These are phyloP conservation scores for Dasypogon diadema DNA, from an alignment of 2,888 invertebrate genomes.

Conservation along the genomic window DNA sequence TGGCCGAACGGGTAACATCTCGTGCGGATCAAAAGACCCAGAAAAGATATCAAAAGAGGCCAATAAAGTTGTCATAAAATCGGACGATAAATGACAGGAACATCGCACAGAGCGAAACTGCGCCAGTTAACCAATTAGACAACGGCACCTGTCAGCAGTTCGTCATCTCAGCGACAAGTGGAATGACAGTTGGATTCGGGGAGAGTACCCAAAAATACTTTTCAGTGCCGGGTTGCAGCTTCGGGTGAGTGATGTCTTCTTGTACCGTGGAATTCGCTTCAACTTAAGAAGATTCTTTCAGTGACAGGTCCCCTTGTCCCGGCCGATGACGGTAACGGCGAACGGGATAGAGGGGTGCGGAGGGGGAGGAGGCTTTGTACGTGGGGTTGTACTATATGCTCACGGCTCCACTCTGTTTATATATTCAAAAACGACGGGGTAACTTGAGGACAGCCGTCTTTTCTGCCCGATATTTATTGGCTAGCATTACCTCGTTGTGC, in stretches of 20 bases:
- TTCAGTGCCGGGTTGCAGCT: slow-evolving; percentile 20
- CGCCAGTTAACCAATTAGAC: slow-evolving; percentile 65
- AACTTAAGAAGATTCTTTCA: slow-evolving; percentile 29
- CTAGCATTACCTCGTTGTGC: slow-evolving; percentile 27
- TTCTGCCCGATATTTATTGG: slow-evolving; percentile 36
- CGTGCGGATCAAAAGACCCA: slow-evolving; percentile 25
- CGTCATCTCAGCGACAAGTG: slow-evolving; percentile 63
- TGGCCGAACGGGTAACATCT: slow-evolving; percentile 16
- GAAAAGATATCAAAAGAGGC: slow-evolving; percentile 43
- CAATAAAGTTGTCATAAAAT: slow-evolving; percentile 51
- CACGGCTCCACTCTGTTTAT: no score
- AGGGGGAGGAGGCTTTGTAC: slow-evolving; percentile 1
- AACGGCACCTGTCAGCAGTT: slow-evolving; percentile 69
- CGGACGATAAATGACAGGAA: slow-evolving; percentile 51
- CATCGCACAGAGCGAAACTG: slow-evolving; percentile 22
- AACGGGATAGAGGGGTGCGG: not conserved
- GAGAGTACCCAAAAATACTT: slow-evolving; percentile 44
- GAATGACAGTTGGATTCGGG: slow-evolving; percentile 49
- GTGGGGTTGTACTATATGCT: no score
- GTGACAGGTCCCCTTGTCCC: slow-evolving; percentile 14
- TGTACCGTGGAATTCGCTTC: slow-evolving; percentile 39
- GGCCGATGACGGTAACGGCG: no score
- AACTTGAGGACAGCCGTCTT: not conserved
- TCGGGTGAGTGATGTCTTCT: slow-evolving; percentile 48
- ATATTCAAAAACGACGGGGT: not conserved